phyloP scores from a whole-genome alignment of 2,888 invertebrate genomes.

The Hedya salicella region DNA sequence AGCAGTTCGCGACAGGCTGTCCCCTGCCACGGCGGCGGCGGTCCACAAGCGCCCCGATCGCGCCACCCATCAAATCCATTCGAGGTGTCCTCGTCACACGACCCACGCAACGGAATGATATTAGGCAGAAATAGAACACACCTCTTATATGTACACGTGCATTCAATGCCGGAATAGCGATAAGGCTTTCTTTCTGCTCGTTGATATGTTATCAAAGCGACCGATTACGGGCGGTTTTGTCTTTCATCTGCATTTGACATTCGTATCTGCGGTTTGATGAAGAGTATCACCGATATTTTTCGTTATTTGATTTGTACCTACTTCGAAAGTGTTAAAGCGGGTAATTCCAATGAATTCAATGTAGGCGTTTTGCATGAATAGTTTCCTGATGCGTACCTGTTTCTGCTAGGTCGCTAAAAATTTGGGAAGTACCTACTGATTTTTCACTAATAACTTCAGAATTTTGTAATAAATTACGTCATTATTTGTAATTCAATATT shows the following conservation, averaged over 20 bases:
- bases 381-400: no score
- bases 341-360: no score
- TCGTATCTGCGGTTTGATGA: background rate
- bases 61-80: constrained; percentile 31
- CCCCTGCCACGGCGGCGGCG: constrained; percentile 10
- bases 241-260: background rate
- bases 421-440: no score
- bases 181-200: background rate
- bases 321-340: no score
- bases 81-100: constrained; percentile 38
- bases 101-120: constrained; percentile 27
- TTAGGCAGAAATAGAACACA: constrained; percentile 23
- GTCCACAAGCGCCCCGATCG: constrained; percentile 2
- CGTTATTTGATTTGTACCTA: background rate
- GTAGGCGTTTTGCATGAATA: no score
- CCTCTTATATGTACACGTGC: background rate
- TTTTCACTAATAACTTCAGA: no score
- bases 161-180: constrained; percentile 12
- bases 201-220: constrained; percentile 12
- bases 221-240: constrained; percentile 7
- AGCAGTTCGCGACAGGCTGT: constrained; percentile 28
- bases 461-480: no score
- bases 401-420: no score
- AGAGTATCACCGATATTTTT: background rate
- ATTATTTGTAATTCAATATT: no score